A percentile compares a stretch with the other conserved stretches of the same genome.
These are phyloP conservation scores for Sinocyclocheilus anophthalmus DNA, from an alignment of 2,113 vertebrate genomes.

Conservation along the genomic window DNA sequence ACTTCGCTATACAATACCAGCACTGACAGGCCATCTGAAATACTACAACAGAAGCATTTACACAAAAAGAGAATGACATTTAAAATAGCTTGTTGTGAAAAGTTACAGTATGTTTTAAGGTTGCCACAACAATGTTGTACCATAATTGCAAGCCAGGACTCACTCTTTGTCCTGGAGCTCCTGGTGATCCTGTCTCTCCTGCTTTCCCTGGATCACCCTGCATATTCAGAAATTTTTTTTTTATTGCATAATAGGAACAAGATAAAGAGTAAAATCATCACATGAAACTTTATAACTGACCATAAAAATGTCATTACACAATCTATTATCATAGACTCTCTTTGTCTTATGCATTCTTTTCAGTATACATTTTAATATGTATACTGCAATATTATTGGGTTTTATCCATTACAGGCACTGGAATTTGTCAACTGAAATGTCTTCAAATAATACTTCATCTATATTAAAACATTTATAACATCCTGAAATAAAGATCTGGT, in stretches of 20 bases:
- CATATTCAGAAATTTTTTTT: constrained; percentile 27
- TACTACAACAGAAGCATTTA: not conserved
- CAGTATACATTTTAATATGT: not conserved
- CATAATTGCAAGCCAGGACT: constrained; percentile 50
- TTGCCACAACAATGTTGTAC: not conserved
- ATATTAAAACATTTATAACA: not conserved
- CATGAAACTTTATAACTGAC: not conserved
- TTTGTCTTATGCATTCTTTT: not conserved
- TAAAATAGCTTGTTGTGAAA: not conserved
- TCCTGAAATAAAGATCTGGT: not conserved
- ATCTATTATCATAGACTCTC: not conserved
- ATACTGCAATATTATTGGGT: not conserved
- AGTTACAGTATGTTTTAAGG: not conserved
- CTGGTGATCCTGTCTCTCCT: constrained; percentile 88
- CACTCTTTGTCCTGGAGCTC: constrained; percentile 88
- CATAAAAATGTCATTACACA: not conserved
- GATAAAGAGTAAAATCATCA: not conserved
- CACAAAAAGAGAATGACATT: not conserved
- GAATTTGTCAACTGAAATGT: not conserved
- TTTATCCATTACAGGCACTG: not conserved
- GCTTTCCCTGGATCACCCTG: constrained; percentile 94
- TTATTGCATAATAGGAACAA: not conserved
- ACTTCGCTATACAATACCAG: not conserved
- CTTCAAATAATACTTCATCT: not conserved
- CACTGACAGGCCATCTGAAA: not conserved